phyloP scores from a whole-genome alignment of 2,113 vertebrate genomes.

The Petroica traversi region DNA sequence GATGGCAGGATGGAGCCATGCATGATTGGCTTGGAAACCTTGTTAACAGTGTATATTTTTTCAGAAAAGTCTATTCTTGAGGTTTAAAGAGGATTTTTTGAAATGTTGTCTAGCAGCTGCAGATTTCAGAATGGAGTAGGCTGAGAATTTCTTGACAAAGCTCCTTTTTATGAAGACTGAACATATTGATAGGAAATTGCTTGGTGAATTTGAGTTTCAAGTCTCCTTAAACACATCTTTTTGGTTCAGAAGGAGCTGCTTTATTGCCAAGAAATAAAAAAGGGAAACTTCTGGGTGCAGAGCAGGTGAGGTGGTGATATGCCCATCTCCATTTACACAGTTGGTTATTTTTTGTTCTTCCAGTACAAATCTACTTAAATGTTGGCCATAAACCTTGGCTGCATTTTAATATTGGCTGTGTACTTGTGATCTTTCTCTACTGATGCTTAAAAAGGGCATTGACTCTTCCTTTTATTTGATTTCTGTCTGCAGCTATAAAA shows the following conservation, averaged over 20 bases:
- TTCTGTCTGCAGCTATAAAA: conserved; percentile 64
- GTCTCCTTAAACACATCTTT: background rate
- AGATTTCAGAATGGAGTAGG: background rate
- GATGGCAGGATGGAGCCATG: background rate
- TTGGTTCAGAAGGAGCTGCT: background rate
- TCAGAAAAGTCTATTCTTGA: background rate
- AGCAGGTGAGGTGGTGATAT: background rate
- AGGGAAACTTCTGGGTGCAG: background rate
- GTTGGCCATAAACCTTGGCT: conserved; percentile 24
- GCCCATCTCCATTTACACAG: background rate
- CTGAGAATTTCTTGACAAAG: background rate
- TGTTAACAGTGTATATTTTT: background rate
- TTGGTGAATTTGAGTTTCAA: background rate
- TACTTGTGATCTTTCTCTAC: conserved; percentile 56
- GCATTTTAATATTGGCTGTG: conserved; percentile 54
- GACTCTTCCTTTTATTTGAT: conserved; percentile 63
- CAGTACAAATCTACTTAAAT: conserved; percentile 45
- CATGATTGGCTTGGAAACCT: background rate
- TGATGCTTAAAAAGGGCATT: conserved; percentile 63
- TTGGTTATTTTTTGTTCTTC: conserved; percentile 40
- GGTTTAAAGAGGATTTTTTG: background rate
- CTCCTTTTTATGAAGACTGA: background rate
- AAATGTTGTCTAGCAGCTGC: background rate
- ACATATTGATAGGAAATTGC: background rate
- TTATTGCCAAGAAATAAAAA: background rate